Base-by-base conservation (phyloP, 2,888 invertebrate genomes). In the Apotomis capreana region DNA sequence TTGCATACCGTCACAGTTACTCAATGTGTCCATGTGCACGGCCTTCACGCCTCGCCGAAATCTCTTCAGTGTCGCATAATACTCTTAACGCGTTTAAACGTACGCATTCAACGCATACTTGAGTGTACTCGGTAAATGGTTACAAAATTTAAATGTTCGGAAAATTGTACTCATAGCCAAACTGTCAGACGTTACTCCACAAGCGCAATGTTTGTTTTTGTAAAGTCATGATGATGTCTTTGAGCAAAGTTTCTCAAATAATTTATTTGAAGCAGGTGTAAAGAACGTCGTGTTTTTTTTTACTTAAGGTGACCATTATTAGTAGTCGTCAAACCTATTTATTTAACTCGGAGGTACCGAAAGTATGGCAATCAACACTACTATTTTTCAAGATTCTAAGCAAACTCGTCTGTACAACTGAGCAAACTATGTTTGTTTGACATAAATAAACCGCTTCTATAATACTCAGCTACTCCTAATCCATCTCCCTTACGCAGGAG, bases 21-120 rank as follows among this genome's bases (percentile, higher is more conserved):
- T 40, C 65, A 67, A 67, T 65, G 46, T 57, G 46, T 46, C 55
- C 36, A 46, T 57, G 36, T 36, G 57, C 49, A n/a, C n/a, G 61
- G 61, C 68, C 61, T 69, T 69, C 68, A 68, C 68, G 68, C 36
- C 61, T 65, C 55, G 52, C 54, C 68, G 46, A 69, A 69, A 69
- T 68, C 68, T 68, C 61, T 68, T 68, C 61, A 68, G 36, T 26
- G 36, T 52, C 61, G 68, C 54, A 68, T 54, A 68, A 68, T 68
- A 46, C 26, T 3, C 61, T 68, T 60, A 36, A 68, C n/a, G 26
- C 44, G 44, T 55, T 64, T 64, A 52, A 61, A 44, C 54, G 40
- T 44, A 63, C 12, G 15, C 64, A 52, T 55, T 64, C 5, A 15
- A 64, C 15, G 37, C 49, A 59, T 9, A 60, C 54, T 60, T 68